Conservation (phyloP, 1,140 invertebrate genomes). For the Dreissena rostriformis region DNA sequence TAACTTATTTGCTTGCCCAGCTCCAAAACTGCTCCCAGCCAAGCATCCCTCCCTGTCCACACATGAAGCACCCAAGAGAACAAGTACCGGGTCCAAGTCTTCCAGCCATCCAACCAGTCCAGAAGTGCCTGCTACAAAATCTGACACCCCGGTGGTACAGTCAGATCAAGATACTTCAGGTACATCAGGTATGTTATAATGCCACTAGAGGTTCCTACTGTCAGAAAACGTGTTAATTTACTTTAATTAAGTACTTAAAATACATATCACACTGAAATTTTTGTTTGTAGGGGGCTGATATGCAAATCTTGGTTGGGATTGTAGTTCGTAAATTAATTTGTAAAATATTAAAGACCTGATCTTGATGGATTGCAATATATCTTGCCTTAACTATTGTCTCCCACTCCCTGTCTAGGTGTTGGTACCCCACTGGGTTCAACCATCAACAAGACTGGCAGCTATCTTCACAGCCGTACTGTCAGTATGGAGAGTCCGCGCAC, state of each 20-base stretch:
- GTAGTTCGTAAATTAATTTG: too few species aligned
- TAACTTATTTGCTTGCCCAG: too few species aligned
- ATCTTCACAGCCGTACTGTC: slow-evolving; percentile 37
- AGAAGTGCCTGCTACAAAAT: neutral
- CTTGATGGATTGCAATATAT: too few species aligned
- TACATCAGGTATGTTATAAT: neutral
- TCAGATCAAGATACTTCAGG: slow-evolving; percentile 24
- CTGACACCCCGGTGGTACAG: slow-evolving; percentile 7
- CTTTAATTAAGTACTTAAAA: too few species aligned
- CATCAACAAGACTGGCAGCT: slow-evolving; percentile 45
- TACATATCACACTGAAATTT: too few species aligned
- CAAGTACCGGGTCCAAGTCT: too few species aligned
- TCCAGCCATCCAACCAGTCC: neutral
- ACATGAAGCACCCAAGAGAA: too few species aligned
- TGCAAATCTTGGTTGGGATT: too few species aligned
- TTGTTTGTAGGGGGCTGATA: too few species aligned
- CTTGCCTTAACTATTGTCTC: neutral
- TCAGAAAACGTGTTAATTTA: too few species aligned
- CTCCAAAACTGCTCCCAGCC: too few species aligned
- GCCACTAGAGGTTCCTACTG: neutral
- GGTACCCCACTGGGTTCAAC: slow-evolving; percentile 47
- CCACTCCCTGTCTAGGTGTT: slow-evolving; percentile 22
- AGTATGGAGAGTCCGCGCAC: slow-evolving; percentile 31
- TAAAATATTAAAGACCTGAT: neutral
- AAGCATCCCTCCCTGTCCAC: too few species aligned